These are phyloP conservation scores for Sphaeramia orbicularis DNA, from an alignment of 2,797 vertebrate species.

Conservation along the genomic window DNA sequence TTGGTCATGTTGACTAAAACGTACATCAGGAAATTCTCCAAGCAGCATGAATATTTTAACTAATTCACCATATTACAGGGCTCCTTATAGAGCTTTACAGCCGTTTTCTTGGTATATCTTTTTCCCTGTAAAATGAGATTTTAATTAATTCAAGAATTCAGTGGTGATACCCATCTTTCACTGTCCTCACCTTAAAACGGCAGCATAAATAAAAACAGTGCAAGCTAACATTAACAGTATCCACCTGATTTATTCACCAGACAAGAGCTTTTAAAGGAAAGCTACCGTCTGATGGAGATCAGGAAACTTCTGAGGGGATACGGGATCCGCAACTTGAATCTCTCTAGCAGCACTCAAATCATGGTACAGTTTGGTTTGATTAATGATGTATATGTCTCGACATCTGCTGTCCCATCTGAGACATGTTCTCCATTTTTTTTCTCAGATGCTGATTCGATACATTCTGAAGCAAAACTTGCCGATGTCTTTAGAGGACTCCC, in stretches of 20 bases:
- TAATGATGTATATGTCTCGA: neutral
- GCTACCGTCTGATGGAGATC: slow-evolving; percentile 95
- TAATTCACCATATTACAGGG: too few species aligned
- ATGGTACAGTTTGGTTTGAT: slow-evolving; percentile 81
- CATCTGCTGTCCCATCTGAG: neutral
- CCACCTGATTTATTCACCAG: slow-evolving; percentile 69
- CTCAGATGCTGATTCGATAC: slow-evolving; percentile 90
- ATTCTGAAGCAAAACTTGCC: slow-evolving; percentile 92
- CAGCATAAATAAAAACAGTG: too few species aligned
- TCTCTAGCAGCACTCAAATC: slow-evolving; percentile 88
- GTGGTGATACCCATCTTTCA: too few species aligned
- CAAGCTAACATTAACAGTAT: neutral
- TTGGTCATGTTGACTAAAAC: too few species aligned
- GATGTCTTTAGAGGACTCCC: slow-evolving; percentile 91
- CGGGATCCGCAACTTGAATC: slow-evolving; percentile 92
- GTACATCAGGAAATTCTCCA: too few species aligned
- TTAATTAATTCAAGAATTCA: too few species aligned
- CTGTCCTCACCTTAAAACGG: neutral
- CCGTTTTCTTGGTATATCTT: too few species aligned
- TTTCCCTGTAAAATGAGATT: too few species aligned
- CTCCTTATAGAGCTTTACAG: too few species aligned
- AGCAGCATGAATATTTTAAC: too few species aligned
- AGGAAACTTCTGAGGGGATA: slow-evolving; percentile 93
- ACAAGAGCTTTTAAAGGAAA: slow-evolving; percentile 93
- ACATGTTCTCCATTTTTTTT: slow-evolving; percentile 6